These are phyloP conservation scores for Cyprinodon tularosa DNA, from an alignment of 2,113 vertebrate genomes.

Conservation along the genomic window DNA sequence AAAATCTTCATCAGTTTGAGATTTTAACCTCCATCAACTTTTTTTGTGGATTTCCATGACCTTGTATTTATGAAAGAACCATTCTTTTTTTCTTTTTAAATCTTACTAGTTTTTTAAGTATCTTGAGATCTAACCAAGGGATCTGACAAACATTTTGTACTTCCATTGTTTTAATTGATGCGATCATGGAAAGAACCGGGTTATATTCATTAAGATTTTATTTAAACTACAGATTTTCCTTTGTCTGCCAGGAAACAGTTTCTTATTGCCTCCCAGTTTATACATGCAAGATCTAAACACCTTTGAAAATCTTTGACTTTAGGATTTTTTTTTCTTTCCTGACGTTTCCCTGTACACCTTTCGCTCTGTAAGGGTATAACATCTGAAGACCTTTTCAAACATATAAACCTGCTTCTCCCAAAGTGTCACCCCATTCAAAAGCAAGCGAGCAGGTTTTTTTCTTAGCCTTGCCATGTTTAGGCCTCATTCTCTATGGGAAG, in stretches of 20 bases:
- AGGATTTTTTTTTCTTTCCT: constrained; percentile 1
- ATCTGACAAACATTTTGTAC: background rate
- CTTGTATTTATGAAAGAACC: too few relatives aligned
- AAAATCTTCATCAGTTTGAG: background rate
- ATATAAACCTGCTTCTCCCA: constrained; percentile 34
- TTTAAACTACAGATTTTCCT: background rate
- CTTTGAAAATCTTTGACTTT: constrained; percentile 24
- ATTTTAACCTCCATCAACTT: background rate
- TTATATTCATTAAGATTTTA: background rate
- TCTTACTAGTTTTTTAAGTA: background rate
- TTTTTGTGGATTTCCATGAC: background rate
- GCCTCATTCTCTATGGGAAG: constrained; percentile 4
- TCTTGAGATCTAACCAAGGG: background rate
- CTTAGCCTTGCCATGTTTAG: constrained; percentile 30
- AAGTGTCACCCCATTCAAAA: constrained; percentile 45
- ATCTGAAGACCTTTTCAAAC: constrained; percentile 37
- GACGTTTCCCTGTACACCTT: constrained; percentile 2
- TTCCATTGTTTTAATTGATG: background rate
- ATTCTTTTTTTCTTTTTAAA: background rate
- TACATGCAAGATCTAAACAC: constrained; percentile 40
- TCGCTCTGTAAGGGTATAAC: constrained; percentile 7
- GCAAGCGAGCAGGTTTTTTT: constrained; percentile 42
- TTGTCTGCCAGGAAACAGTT: constrained; percentile 1
- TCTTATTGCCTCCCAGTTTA: constrained; percentile 4
- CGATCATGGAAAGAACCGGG: background rate